Base-by-base conservation (phyloP, 2,797 vertebrate genomes). In the Aselliscus stoliczkanus region DNA sequence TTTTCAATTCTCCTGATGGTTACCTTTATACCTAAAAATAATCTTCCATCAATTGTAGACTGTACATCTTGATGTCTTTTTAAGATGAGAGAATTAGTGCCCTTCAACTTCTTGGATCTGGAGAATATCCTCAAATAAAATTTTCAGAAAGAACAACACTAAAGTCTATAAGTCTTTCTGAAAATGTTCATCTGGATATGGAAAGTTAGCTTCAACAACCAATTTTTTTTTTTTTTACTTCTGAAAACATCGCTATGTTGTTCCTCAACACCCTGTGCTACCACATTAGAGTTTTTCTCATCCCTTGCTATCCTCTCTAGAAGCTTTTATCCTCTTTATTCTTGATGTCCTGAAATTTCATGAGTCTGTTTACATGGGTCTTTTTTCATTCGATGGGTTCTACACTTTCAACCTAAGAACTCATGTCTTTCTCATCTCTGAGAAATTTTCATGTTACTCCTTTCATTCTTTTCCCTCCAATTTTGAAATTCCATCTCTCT, bases 401-500 rank as follows among this genome's bases (percentile, higher is more conserved):
- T 47, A 72, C 9, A 29, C 7, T 52, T 54, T 76, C 62, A 72
- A 37, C 42, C 34, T 88, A 34, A 91, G 70, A 5, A 67, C n/a
- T 73, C 27, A 2, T 23, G 17, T n/a, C 52, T 94, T 58, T 77
- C 62, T 73, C 27, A 70, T 70, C 15, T 39, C 83, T 76, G 62
- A 64, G 54, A 87, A 70, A 77, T 83, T 47, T 42, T 69, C 14
- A 47, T 31, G 31, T 52, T 54, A 39, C 6, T 64, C n/a, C 34
- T 92, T 88, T 82, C 47, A 77, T 56, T 96, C n/a, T 90, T 44
- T 67, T 67, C 56, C 56, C n/a, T 69, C n/a, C 47, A 67, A 37
- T 65, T 77, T 93, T 70, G 84, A 92, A 93, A 44, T 85, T 85
- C 34, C 79, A 7, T 93, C 21, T 77, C 50, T 92, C n/a, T 82